These are phyloP conservation scores for Centropyge bicolor DNA, from an alignment of 2,797 vertebrate genomes.

Conservation along the genomic window DNA sequence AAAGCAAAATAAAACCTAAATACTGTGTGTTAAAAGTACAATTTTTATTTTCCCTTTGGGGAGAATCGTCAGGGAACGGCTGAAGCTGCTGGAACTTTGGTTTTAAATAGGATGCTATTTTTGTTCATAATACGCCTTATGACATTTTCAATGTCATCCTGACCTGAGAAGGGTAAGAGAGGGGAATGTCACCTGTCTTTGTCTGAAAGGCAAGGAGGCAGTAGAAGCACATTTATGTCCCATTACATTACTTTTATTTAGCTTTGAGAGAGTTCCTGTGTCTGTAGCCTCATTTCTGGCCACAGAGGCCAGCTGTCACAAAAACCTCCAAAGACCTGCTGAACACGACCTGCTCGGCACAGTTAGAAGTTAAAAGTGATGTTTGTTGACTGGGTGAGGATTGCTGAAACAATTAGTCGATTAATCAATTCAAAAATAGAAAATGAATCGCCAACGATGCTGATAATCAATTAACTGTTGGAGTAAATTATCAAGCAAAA, in stretches of 20 bases:
- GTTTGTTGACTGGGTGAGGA: background rate
- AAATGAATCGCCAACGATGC: background rate
- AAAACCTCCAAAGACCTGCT: background rate
- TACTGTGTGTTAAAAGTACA: background rate
- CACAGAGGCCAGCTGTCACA: background rate
- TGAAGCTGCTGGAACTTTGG: background rate
- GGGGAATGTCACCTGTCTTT: background rate
- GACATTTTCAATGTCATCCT: background rate
- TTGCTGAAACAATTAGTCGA: background rate
- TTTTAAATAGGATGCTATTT: slow-evolving; percentile 1
- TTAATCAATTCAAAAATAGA: background rate
- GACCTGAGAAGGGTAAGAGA: slow-evolving; percentile 12
- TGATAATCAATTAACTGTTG: background rate
- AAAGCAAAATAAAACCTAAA: background rate
- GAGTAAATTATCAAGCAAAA: background rate
- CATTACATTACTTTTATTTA: background rate
- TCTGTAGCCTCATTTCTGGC: background rate
- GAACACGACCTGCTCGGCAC: background rate
- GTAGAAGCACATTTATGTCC: background rate
- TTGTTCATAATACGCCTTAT: background rate
- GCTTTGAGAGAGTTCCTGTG: background rate
- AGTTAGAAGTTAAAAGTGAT: background rate
- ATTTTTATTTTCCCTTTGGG: background rate
- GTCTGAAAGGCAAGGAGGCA: background rate
- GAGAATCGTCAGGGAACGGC: background rate